Base-by-base conservation (phyloP, 2,797 vertebrate genomes). In the Valencia hispanica region DNA sequence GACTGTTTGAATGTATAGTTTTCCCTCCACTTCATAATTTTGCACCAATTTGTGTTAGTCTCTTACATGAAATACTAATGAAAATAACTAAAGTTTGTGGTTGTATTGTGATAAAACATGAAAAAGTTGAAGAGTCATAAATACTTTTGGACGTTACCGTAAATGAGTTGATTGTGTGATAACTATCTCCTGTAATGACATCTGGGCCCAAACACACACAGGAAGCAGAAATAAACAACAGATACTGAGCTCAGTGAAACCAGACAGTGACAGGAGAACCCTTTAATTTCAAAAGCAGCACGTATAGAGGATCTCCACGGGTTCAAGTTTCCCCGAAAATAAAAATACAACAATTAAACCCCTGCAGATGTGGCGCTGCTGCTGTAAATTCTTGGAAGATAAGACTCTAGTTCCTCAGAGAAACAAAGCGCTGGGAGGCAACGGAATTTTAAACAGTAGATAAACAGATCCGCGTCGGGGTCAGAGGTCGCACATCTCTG, bases 311-410 rank as follows among this genome's bases (percentile, higher is more conserved):
- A 68, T 55, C 51, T 72, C 32, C 9, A 1, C 25, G 50, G n/a
- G 76, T 72, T 87, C 82, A 85, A 79, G 86, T 78, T 81, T 86
- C 72, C 75, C 2, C 45, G 32, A 32, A 72, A 76, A 70, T 66
- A 43, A 15, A 81, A 68, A 68, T 25, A 69, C 82, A 55, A 68
- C 4, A 76, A 32, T 73, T 18, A 81, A 79, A 74, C 8, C 27
- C 2, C 17, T 53, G 51, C 81, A 81, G 86, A 82, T 87, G 76
- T 84, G 80, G 78, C 39, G 12, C 70, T 45, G 34, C 39, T 22
- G 75, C 73, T 77, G 69, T 73, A 84, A 74, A 83, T 55, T 74
- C 74, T 61, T 53, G 17, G 47, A 59, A 41, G 72, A 77, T 39
- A 68, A 76, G 82, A 76, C 76, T 75, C 51, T 41, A 66, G 12